These are phyloP conservation scores for Burhinus bistriatus DNA, from an alignment of 2,113 vertebrate species.

Conservation along the genomic window DNA sequence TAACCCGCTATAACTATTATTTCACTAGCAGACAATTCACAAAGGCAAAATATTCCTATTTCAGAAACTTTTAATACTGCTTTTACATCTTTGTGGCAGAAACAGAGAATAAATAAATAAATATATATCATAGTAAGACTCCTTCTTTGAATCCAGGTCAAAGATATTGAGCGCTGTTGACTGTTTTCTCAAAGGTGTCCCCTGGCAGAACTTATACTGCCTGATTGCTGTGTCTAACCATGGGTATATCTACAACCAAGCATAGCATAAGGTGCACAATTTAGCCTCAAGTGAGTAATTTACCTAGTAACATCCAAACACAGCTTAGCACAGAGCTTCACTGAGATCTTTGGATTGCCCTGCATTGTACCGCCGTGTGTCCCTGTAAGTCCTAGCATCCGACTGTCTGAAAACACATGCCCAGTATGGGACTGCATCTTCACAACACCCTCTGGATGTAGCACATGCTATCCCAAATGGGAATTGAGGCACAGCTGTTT, in stretches of 20 bases:
- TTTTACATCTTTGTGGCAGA: background rate
- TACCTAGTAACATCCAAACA: background rate
- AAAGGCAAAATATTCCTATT: constrained; percentile 40
- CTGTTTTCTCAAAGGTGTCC: background rate
- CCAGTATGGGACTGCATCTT: rapidly evolving
- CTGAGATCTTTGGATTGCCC: background rate
- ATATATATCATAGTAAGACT: background rate
- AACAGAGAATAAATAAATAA: background rate
- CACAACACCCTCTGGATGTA: background rate
- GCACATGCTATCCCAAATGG: rapidly evolving
- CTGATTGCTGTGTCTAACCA: background rate
- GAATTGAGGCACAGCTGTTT: background rate
- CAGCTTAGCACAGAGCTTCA: background rate
- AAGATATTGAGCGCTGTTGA: background rate
- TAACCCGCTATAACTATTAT: constrained; percentile 38
- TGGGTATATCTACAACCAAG: background rate
- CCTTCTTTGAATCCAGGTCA: background rate
- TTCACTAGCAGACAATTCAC: background rate
- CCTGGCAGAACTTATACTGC: background rate
- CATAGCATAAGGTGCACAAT: background rate
- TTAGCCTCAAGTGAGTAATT: background rate
- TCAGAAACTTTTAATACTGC: background rate
- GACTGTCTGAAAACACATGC: background rate
- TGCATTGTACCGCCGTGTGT: background rate
- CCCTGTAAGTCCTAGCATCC: background rate